Evolutionary conservation across 2,888 invertebrate species (phyloP).

Genomic region (Smittia sp.): DNA sequence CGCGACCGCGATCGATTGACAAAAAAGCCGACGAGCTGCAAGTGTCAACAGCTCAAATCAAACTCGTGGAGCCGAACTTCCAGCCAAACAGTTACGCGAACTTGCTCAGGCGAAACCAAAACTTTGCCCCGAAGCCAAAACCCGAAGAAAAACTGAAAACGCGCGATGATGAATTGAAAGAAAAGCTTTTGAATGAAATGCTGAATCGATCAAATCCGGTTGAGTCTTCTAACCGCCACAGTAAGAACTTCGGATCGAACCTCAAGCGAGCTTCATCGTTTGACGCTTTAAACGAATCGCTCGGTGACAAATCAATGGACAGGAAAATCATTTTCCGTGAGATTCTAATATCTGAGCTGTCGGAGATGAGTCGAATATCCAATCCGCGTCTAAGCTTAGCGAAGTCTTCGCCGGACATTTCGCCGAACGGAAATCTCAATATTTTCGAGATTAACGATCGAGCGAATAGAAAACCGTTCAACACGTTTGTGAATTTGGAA

Average conservation of each 20-base stretch:
- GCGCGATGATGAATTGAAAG: constrained; percentile 30
- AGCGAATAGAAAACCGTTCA: constrained; percentile 56
- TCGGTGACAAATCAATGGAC: constrained; percentile 46
- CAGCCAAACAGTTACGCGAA: constrained; percentile 17
- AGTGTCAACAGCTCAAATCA: background rate
- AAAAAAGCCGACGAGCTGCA: background rate
- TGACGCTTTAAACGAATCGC: constrained; percentile 22
- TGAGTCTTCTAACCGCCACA: constrained; percentile 7
- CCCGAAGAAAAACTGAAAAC: background rate
- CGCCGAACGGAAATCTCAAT: constrained; percentile 49
- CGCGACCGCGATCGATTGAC: background rate
- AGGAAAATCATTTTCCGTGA: constrained; percentile 59
- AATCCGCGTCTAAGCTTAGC: constrained; percentile 53
- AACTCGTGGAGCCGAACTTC: background rate
- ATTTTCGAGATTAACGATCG: constrained; percentile 46
- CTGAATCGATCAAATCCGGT: constrained; percentile 2
- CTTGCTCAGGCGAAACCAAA: constrained; percentile 29
- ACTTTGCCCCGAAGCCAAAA: background rate
- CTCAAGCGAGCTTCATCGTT: constrained; percentile 34
- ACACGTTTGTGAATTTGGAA: constrained; percentile 60
- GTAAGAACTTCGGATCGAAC: constrained; percentile 45
- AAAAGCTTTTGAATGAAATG: constrained; percentile 33
- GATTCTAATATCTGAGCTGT: constrained; percentile 67
- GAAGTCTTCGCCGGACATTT: constrained; percentile 47
- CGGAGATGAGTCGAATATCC: constrained; percentile 59